phyloP scores from a whole-genome alignment of 2,113 vertebrate species.

The Corythornis vintsioides region DNA sequence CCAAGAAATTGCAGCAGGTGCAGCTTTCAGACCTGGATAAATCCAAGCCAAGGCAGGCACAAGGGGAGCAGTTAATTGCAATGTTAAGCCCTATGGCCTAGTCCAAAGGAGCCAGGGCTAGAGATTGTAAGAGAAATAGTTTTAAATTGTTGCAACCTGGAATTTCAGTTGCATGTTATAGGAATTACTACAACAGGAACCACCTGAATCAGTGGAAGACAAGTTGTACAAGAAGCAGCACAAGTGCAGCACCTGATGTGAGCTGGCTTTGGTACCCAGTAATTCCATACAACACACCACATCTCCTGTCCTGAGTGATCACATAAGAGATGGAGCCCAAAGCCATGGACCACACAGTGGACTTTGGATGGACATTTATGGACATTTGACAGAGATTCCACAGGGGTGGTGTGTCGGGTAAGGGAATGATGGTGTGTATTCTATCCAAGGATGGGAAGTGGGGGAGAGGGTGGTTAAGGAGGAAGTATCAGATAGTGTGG shows the following conservation, averaged over 20 bases:
- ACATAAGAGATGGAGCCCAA: too few relatives aligned
- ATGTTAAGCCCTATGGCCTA: background rate
- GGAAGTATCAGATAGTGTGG: background rate
- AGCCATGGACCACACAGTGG: background rate
- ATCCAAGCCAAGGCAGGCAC: background rate
- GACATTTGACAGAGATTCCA: background rate
- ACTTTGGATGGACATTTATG: background rate
- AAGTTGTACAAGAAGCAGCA: too few relatives aligned
- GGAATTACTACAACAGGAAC: background rate
- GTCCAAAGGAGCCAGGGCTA: background rate
- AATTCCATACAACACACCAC: background rate
- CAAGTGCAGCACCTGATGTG: background rate
- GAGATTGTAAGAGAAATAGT: background rate
- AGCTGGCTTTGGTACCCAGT: background rate
- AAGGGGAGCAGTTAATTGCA: background rate
- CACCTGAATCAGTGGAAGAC: too few relatives aligned
- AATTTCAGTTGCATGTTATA: background rate
- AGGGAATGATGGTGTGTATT: background rate
- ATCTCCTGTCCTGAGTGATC: background rate
- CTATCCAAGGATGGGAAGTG: background rate
- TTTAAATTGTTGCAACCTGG: background rate
- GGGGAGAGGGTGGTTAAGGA: background rate
- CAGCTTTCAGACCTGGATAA: background rate
- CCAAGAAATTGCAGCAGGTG: conserved; percentile 39
- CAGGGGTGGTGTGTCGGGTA: background rate